Base-by-base conservation (phyloP, 2,797 vertebrate species). In the Nasua narica region DNA sequence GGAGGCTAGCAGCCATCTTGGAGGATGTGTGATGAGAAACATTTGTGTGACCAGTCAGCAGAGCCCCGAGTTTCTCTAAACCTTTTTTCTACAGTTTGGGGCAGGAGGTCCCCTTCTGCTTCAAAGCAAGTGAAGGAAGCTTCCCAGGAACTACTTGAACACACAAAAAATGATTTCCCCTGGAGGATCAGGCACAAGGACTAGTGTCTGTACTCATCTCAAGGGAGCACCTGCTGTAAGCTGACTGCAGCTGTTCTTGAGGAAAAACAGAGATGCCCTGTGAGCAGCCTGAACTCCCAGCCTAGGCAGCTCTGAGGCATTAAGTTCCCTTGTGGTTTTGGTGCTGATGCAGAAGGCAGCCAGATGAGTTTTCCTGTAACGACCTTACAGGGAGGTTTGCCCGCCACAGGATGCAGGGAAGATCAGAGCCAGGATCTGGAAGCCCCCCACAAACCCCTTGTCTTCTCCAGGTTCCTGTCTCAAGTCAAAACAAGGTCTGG, bases 381-480 rank as follows among this genome's bases (percentile, higher is more conserved):
- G 40, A 48, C 23, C 23, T 18, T 37, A 37, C 0, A 4, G 3
- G 29, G 23, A 67, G 16, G 19, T 32, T 29, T 23, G 16, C 32
- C 40, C 35, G 3, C 72, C 16, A 8, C 29, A 56, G 1, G 7
- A 12, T 3, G 7, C 12, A 16, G 6, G 2, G 12, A 12, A 4
- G n/a, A 9, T 7, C 1, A 25, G 1, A 29, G 29, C 0, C 1
- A 25, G 46, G 4, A 40, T 11, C 0, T 12, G 4, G 19, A 32
- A 50, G 46, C 29, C 32, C 3, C 7, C 9, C 5, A 10, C 5
- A 2, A 14, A 1, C 9, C 1, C 15, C 1, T 23, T n/a, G 0
- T 56, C 13, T 12, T 46, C 56, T 40, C 11, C 2, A 2, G 3
- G 32, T 12, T 14, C 29, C 25, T 52, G 2, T 10, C 1, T 1